A percentile compares a stretch with the other conserved stretches of the same genome.
Evolutionary conservation across 2,888 invertebrate species (phyloP).

Genomic region (Neria commutata): DNA sequence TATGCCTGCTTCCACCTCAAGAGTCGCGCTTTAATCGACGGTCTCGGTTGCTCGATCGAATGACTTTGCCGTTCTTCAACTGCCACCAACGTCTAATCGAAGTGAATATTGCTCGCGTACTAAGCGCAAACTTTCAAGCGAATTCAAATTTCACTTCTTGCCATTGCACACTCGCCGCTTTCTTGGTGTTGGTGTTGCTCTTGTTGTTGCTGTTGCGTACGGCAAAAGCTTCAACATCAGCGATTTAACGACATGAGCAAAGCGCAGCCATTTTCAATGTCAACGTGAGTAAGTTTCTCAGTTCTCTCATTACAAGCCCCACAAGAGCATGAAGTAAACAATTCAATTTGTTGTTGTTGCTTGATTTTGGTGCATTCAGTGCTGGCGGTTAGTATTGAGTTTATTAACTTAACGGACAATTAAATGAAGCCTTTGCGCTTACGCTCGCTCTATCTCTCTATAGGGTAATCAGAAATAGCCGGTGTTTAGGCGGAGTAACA

Average conservation of each 20-base stretch:
- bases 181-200: slow-evolving; percentile 7
- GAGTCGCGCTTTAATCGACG: no score
- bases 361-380: neutral
- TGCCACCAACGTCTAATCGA: slow-evolving; percentile 22
- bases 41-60: slow-evolving; percentile 5
- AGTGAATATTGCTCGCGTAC: slow-evolving; percentile 27
- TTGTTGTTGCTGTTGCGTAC: no score
- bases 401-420: no score
- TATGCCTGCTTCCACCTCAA: no score
- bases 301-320: no score
- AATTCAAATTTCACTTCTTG: neutral
- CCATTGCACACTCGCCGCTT: neutral
- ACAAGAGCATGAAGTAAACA: neutral
- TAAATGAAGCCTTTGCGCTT: no score
- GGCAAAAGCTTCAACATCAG: no score
- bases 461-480: no score
- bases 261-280: slow-evolving; percentile 12
- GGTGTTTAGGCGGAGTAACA: no score
- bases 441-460: no score
- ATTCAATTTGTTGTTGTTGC: neutral
- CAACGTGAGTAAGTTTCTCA: slow-evolving; percentile 8
- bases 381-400: no score
- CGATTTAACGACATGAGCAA: neutral
- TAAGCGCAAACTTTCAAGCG: slow-evolving; percentile 14
- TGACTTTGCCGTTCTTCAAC: neutral